Evolutionary conservation across 1,140 invertebrate genomes (phyloP).

Genomic region (Lethrus apterus): DNA sequence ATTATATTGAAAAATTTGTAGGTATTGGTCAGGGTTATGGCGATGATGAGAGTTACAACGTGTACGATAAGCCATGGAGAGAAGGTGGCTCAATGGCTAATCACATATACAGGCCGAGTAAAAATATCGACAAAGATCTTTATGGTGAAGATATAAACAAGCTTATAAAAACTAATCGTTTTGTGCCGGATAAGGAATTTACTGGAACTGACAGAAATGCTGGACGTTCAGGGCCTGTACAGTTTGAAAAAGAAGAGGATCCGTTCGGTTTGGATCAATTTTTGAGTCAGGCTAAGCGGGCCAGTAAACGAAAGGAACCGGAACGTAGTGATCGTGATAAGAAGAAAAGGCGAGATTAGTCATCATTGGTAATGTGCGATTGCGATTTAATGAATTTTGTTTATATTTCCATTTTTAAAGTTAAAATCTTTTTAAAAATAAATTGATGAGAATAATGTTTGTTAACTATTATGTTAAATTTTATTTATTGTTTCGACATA

Average conservation of each 20-base stretch:
- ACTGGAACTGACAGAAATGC: slow-evolving; percentile 74
- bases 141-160: slow-evolving; percentile 77
- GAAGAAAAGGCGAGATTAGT: slow-evolving; percentile 35
- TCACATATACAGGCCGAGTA: slow-evolving; percentile 87
- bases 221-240: slow-evolving; percentile 85
- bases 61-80: slow-evolving; percentile 95
- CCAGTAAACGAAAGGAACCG: slow-evolving; percentile 51
- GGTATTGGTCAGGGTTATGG: slow-evolving; percentile 85
- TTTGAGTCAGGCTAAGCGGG: slow-evolving; percentile 92
- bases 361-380: too few relatives aligned
- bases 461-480: too few relatives aligned
- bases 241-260: slow-evolving; percentile 94
- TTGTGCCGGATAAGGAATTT: slow-evolving; percentile 96
- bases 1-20: too few relatives aligned
- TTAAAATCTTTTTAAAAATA: too few relatives aligned
- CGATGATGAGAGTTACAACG: slow-evolving; percentile 96
- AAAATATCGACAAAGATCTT: slow-evolving; percentile 82
- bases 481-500: too few relatives aligned
- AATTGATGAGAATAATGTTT: too few relatives aligned
- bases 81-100: slow-evolving; percentile 73
- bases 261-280: slow-evolving; percentile 97
- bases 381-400: too few relatives aligned
- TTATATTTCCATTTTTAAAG: too few relatives aligned
- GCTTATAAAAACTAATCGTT: slow-evolving; percentile 84
- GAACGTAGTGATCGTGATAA: slow-evolving; percentile 34